Base-by-base conservation (phyloP, 2,113 vertebrate genomes). In the Prunella fulvescens region DNA sequence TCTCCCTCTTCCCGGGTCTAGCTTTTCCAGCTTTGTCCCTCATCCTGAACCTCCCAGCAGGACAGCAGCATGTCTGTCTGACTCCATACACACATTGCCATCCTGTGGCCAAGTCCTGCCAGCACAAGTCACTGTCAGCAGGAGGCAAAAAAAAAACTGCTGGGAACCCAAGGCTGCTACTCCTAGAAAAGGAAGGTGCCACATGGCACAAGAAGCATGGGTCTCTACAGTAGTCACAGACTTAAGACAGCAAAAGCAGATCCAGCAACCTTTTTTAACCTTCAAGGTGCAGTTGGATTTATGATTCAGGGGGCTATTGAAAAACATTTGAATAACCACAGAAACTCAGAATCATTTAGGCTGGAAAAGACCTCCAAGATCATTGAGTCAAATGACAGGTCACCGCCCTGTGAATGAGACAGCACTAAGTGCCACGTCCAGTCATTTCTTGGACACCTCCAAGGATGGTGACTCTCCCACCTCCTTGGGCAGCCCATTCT, bases 51-150 rank as follows among this genome's bases (percentile, higher is more conserved):
- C n/a, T 25, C 31, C 3, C 6, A 42, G 35, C n/a, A 22, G 42
- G 45, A 48, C 20, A 19, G 61, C 53, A 39, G 74, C 39, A 7
- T 1, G 0, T 28, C 51, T 28, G 22, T 3, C 81, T 12, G 66
- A 58, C 50, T 86, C 71, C 67, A 47, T 54, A 31, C 82, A 56
- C 7, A 76, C 58, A 88, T 85, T 93, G 93, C 93, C 95, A 94
- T 91, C 96, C 93, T 73, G 88, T 67, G 93, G 92, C 31, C 92
- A 56, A 39, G 31, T 39, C 29, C 90, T 67, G 93, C 31, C 81
- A 83, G 70, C n/a, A 42, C 93, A 92, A 39, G 42, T 1, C 19
- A 10, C 66, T 28, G 24, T 3, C 57, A 5, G 28, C 19, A 33
- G 8, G 11, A n/a, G 24, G 28, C 20, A 33, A 45, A 45, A 81